phyloP scores from a whole-genome alignment of 2,888 invertebrate species.

The Apotomis capreana region DNA sequence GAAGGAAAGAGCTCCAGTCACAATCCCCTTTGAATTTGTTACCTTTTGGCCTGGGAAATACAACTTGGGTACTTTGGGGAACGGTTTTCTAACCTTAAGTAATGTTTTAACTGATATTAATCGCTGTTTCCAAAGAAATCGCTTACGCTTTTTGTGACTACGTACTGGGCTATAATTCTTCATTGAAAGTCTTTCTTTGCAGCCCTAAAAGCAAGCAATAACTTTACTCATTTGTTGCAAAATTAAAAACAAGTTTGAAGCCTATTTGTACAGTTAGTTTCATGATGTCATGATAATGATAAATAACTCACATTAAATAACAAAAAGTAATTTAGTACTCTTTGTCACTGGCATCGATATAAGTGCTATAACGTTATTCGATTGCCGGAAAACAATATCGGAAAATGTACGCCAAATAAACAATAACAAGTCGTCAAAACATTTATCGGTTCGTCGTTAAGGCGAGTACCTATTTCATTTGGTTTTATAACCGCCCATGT shows the following conservation, averaged over 20 bases:
- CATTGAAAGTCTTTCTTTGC: no score
- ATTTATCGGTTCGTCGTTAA: constrained; percentile 2
- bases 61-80: neutral
- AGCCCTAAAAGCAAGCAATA: no score
- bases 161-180: no score
- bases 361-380: neutral
- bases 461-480: neutral
- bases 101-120: neutral
- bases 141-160: neutral
- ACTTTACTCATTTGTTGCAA: no score
- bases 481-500: constrained; percentile 33
- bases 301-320: no score
- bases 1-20: constrained; percentile 72
- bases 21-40: constrained; percentile 69
- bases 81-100: neutral
- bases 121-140: neutral
- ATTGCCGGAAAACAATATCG: neutral
- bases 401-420: neutral
- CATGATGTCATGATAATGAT: no score
- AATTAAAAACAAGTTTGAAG: no score
- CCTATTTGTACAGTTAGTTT: no score
- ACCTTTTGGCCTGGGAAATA: constrained; percentile 45
- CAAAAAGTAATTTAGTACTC: neutral
- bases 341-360: neutral
- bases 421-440: constrained; percentile 5